Evolutionary conservation across 2,113 vertebrate genomes (phyloP), one percentile per base, ranked within the genome.

Genomic region (Chaenocephalus aceratus): DNA sequence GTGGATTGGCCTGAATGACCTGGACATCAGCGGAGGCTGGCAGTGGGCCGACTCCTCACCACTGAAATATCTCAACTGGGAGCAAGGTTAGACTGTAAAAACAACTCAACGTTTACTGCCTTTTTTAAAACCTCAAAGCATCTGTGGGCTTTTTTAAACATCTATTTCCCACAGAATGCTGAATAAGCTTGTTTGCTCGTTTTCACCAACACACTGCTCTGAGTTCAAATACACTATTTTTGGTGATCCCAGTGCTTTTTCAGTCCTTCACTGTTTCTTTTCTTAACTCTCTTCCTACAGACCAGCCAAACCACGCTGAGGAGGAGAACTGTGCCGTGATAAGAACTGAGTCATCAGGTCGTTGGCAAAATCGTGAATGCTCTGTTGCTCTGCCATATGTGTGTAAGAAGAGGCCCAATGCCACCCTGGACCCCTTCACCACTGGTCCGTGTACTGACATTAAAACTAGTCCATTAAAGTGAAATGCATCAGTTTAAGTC

Each of bases 21-120:
- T 98, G 94, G 97, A 99, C 91, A 95, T 97, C 86, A 96, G 95
- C 0, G 97, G 98, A 11, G 98, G 97, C 88, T 99, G 98, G 98
- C 98, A 99, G 88, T 99, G 98, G 98, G 96, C 97, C 0, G 97
- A 99, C 93, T 95, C 96, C 54, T 97, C 97, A 0, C 97, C 98
- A 4, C 95, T 99, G 64, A 99, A 98, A 79, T 99, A 97, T 91
- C 97, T 99, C 88, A 99, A 99, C 95, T 99, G 98, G 98, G 97
- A 99, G 89, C 93, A 89, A 62, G 98, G 98, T 99, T 90, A 96
- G 95, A 58, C 77, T 72, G 10, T 13, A 56, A 86, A 86, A 79
- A 73, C 57, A 71, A 0, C 46, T 45, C 75, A 66, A 26, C 56
- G 45, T 59, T 45, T 54, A 59, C 53, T 66, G 53, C 53, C 45